Conservation (phyloP, 2,888 invertebrate species). For the Bombylius major region DNA sequence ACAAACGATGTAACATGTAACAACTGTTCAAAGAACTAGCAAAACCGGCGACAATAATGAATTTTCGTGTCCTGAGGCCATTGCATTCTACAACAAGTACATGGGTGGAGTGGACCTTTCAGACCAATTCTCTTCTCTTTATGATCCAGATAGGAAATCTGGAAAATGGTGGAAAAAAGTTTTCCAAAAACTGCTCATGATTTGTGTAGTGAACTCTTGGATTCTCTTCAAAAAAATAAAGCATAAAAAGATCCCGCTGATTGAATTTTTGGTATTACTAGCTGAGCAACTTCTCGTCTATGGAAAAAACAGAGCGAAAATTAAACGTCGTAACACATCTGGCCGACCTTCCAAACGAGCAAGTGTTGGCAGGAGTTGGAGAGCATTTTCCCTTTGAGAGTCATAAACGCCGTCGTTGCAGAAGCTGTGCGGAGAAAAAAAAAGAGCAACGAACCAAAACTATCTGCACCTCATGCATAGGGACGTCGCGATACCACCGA, state of each 20-base stretch:
- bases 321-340: conserved; percentile 4
- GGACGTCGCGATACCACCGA: too few relatives aligned
- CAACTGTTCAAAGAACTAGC: too few relatives aligned
- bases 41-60: too few relatives aligned
- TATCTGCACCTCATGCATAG: too few relatives aligned
- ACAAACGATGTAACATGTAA: too few relatives aligned
- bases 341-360: conserved; percentile 5
- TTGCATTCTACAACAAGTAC: too few relatives aligned
- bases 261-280: conserved; percentile 7
- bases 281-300: conserved; percentile 7
- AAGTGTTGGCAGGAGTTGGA: conserved; percentile 6
- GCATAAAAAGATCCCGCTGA: not conserved
- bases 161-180: not conserved
- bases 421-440: not conserved
- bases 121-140: not conserved
- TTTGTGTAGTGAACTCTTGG: not conserved
- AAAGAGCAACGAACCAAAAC: too few relatives aligned
- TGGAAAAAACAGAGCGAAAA: conserved; percentile 6
- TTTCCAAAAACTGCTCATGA: not conserved
- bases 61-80: too few relatives aligned
- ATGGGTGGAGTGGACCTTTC: not conserved
- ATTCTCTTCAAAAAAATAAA: too few relatives aligned
- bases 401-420: conserved; percentile 9
- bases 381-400: conserved; percentile 5
- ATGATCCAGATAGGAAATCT: not conserved